phyloP scores from a whole-genome alignment of 2,888 invertebrate species.

The Liodrosophila aerea region DNA sequence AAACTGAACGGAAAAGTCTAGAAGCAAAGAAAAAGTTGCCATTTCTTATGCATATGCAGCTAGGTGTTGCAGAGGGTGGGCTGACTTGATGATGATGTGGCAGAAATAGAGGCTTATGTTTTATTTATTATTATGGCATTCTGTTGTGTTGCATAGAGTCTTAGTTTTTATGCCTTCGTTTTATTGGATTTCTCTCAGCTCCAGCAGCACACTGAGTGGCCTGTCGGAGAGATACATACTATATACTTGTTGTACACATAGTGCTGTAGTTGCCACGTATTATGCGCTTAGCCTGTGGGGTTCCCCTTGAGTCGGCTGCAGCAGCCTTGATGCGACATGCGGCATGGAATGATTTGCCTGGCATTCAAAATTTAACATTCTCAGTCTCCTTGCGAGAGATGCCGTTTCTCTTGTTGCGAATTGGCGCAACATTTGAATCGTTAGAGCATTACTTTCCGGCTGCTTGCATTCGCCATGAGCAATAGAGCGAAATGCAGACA shows the following conservation, averaged over 20 bases:
- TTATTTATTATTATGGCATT: conserved; percentile 44
- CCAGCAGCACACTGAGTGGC: too few relatives aligned
- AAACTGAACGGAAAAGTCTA: conserved; percentile 16
- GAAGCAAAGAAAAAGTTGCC: conserved; percentile 17
- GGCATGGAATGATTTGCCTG: conserved; percentile 40
- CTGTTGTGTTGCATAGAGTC: conserved; percentile 4
- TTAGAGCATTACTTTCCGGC: conserved; percentile 45
- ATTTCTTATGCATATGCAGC: conserved; percentile 37
- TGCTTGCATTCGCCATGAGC: conserved; percentile 35
- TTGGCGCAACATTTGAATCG: conserved; percentile 53
- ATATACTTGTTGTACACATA: too few relatives aligned
- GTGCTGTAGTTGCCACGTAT: not conserved
- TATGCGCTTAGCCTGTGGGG: not conserved
- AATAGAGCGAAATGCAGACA: conserved; percentile 13
- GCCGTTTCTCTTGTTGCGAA: conserved; percentile 22
- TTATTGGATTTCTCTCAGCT: conserved; percentile 37
- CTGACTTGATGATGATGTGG: conserved; percentile 18
- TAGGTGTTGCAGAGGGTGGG: not conserved
- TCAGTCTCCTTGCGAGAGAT: conserved; percentile 5
- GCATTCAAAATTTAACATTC: conserved; percentile 32
- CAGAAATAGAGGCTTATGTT: conserved; percentile 45
- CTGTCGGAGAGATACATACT: too few relatives aligned
- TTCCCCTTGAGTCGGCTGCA: conserved; percentile 7
- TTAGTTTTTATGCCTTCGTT: not conserved
- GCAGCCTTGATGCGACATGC: conserved; percentile 24